These are phyloP conservation scores for Pseudomyrmex flavicornis DNA, from an alignment of 1,140 invertebrate genomes.

Conservation along the genomic window DNA sequence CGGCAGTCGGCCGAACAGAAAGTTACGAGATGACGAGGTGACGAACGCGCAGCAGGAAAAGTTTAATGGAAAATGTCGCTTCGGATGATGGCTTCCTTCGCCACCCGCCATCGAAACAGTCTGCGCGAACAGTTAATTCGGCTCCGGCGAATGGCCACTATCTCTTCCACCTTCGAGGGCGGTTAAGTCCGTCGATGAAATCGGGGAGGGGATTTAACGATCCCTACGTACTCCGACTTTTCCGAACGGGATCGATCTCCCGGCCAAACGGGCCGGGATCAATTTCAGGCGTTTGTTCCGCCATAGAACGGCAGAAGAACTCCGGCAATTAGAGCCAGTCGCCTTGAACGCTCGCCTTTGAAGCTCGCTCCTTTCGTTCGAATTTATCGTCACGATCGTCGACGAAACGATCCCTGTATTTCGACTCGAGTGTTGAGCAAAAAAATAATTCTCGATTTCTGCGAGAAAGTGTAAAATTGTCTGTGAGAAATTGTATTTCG, in stretches of 20 bases:
- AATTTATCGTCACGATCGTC: slow-evolving; percentile 15
- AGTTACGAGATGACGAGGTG: slow-evolving; percentile 57
- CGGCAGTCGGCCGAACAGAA: slow-evolving; percentile 20
- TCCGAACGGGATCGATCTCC: slow-evolving; percentile 58
- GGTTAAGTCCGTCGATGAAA: slow-evolving; percentile 70
- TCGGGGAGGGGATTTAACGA: slow-evolving; percentile 68
- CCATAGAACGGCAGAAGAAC: slow-evolving; percentile 31
- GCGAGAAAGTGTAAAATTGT: no score
- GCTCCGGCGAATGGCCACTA: slow-evolving; percentile 66
- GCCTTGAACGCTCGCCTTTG: neutral
- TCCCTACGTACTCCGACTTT: slow-evolving; percentile 61
- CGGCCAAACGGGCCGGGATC: slow-evolving; percentile 57
- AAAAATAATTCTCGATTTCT: neutral
- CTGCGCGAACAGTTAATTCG: slow-evolving; percentile 65
- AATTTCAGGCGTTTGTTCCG: slow-evolving; percentile 28
- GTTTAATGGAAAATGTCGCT: slow-evolving; percentile 71
- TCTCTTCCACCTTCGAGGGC: slow-evolving; percentile 66
- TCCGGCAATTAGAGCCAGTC: slow-evolving; percentile 45
- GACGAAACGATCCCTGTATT: neutral
- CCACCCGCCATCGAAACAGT: slow-evolving; percentile 65
- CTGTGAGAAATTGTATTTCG: no score
- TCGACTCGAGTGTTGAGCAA: neutral
- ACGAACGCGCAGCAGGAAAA: slow-evolving; percentile 47
- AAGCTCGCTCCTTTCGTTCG: neutral
- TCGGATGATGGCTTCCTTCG: slow-evolving; percentile 36